Base-by-base conservation (phyloP, 1,140 invertebrate species). In the Sarcophaga bullata region DNA sequence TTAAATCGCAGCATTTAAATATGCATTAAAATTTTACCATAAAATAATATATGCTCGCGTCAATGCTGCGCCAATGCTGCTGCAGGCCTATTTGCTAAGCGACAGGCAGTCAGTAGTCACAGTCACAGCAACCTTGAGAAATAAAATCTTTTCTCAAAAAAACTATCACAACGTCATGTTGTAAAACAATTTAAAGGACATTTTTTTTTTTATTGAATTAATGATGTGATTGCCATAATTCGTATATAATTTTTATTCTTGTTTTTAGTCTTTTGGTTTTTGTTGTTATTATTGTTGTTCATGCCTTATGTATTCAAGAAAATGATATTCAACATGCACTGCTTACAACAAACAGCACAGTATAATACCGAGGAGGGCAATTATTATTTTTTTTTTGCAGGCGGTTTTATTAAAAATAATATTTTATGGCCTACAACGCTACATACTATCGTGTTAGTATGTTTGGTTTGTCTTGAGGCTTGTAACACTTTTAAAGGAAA, bases 231-330 rank as follows among this genome's bases (percentile, higher is more conserved):
- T 76, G 46, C 8, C 47, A 47, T 76, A 10, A 76, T 48, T 48
- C n/a, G 46, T 76, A 50, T 76, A 76, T 76, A 10, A 76, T 48
- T 48, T 48, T 76, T 76, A 50, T 17, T 76, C n/a, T 76, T 76
- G 17, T 75, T 75, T 47, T 75, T 75, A 13, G 19, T 75, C 10
- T 9, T 37, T 75, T 37, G 13, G 73, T 50, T n/a, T 9, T 8
- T 76, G 25, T 37, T 37, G 25, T 37, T 37, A 37, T 37, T 37
- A 4, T 37, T 37, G 25, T 37, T 37, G 25, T 37, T 37, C 25
- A 37, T 37, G 25, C 4, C 25, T 37, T 37, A 37, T 37, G 25
- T 37, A 37, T 37, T 37, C 25, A 37, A 37, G 25, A 37, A 37
- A 37, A 37, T 37, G 25, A 58, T 58, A 58, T 68, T 68, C 19